phyloP scores from a whole-genome alignment of 2,113 vertebrate genomes.

The Columbina picui region DNA sequence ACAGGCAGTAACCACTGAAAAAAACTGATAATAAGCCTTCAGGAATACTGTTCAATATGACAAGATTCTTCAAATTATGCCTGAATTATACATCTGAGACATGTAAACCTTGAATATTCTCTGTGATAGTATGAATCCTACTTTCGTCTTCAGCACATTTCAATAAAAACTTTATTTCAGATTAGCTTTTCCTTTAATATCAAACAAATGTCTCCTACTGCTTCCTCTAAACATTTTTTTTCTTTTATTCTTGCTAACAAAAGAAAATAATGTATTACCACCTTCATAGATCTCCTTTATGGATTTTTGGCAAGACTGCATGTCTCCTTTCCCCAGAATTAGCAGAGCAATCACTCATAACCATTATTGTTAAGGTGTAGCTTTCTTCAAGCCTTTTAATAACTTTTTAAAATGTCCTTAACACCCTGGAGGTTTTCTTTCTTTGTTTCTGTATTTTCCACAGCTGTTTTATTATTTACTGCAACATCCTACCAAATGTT shows the following conservation, averaged over 20 bases:
- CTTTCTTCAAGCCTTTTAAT: neutral
- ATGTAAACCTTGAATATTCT: neutral
- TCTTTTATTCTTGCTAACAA: neutral
- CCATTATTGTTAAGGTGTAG: neutral
- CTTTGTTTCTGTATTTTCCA: neutral
- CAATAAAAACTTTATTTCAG: neutral
- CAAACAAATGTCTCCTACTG: neutral
- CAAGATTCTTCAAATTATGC: neutral
- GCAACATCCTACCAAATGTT: neutral
- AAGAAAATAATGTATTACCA: neutral
- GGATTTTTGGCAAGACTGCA: neutral
- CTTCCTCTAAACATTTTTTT: neutral
- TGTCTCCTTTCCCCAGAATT: neutral
- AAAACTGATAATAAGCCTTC: neutral
- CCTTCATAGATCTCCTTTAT: neutral
- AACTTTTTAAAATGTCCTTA: neutral
- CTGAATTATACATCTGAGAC: neutral
- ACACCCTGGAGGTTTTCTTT: neutral
- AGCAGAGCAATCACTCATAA: neutral
- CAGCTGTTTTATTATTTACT: neutral
- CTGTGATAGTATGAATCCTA: neutral
- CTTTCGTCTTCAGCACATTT: neutral
- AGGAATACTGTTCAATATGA: neutral
- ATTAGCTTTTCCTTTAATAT: neutral
- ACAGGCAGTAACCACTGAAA: neutral